Evolutionary conservation across 2,888 invertebrate species (phyloP).

Genomic region (Suillia variegata): DNA sequence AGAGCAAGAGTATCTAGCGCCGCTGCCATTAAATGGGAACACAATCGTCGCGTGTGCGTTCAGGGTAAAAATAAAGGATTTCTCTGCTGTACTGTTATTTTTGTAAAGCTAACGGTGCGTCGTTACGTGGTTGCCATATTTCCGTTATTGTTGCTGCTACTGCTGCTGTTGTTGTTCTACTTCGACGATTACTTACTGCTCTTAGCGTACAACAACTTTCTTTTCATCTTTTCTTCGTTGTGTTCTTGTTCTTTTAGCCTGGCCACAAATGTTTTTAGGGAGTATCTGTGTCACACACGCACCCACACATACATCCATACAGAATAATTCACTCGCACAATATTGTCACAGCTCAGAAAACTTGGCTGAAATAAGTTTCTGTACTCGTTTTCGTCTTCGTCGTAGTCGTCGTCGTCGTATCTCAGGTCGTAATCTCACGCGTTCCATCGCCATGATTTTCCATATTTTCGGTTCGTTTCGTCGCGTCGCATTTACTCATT

Average conservation of each 20-base stretch:
- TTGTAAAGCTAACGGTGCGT: conserved; percentile 13
- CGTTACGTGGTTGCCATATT: conserved; percentile 25
- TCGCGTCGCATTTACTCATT: conserved; percentile 27
- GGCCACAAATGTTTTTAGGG: too few species aligned
- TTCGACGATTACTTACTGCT: too few species aligned
- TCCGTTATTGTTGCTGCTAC: neutral
- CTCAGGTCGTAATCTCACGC: conserved; percentile 13
- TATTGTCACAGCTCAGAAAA: too few species aligned
- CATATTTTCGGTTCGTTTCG: neutral
- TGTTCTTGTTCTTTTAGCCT: too few species aligned
- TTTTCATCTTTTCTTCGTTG: too few species aligned
- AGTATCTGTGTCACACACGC: too few species aligned
- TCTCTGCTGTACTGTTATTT: neutral
- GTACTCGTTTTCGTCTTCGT: conserved; percentile 12
- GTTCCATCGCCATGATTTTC: conserved; percentile 4
- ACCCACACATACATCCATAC: too few species aligned
- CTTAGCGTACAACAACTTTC: too few species aligned
- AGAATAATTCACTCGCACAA: too few species aligned
- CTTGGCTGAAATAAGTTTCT: too few species aligned
- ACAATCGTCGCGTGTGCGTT: conserved; percentile 19
- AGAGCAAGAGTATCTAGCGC: conserved; percentile 1
- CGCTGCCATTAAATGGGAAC: neutral
- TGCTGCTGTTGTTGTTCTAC: too few species aligned
- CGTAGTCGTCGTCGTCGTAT: conserved; percentile 5
- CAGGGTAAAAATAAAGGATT: neutral